Percentiles rank a stretch among this genome's conserved stretches.
Conservation (phyloP, 2,113 vertebrate species). For the Chaetorhynchus papuensis region DNA sequence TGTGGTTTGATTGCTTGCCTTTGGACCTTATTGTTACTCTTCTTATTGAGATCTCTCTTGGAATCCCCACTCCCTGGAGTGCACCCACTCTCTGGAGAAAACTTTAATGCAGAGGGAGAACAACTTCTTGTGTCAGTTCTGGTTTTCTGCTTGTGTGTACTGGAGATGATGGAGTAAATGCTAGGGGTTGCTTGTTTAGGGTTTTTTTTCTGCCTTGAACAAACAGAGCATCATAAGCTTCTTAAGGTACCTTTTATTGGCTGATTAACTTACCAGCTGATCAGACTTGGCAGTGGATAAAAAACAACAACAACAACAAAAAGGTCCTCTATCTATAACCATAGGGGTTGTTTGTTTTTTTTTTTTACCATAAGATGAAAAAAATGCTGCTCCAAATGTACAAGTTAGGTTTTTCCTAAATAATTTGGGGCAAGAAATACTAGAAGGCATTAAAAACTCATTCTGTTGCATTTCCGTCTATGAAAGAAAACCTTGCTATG, state of each 20-base stretch:
- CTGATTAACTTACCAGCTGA: background rate
- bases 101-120: background rate
- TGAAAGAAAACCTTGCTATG: background rate
- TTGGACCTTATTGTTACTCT: background rate
- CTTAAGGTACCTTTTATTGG: background rate
- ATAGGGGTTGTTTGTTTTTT: no score
- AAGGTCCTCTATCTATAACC: background rate
- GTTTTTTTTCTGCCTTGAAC: background rate
- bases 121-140: background rate
- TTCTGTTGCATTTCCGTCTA: background rate
- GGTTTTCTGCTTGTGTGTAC: background rate
- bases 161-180: background rate
- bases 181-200: background rate
- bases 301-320: slow-evolving; percentile 35
- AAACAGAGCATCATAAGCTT: background rate
- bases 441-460: background rate
- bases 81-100: background rate
- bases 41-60: background rate
- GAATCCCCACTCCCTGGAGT: background rate
- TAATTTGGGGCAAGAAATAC: background rate
- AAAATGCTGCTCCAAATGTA: background rate
- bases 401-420: background rate
- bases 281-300: background rate
- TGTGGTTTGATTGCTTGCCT: background rate
- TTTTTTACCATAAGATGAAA: background rate